Percentiles rank a stretch among this genome's conserved stretches.
Conservation (phyloP, 2,113 vertebrate genomes). For the Leptobrachium ailaonicum region DNA sequence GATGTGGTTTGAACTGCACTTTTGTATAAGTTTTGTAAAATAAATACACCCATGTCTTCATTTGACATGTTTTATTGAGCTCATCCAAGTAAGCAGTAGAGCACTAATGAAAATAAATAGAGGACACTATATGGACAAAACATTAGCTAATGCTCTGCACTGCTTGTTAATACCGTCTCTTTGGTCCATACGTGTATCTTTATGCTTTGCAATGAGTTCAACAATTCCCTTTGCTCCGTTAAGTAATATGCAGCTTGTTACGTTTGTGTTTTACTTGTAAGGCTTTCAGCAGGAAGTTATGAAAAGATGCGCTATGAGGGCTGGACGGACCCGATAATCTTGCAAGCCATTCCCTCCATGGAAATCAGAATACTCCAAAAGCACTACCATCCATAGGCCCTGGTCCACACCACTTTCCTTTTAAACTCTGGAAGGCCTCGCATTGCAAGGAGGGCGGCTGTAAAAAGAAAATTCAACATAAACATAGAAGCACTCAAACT, state of each 20-base stretch:
- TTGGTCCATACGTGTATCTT: not conserved
- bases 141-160: not conserved
- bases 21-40: not conserved
- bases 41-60: not conserved
- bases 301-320: not conserved
- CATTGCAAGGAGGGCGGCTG: conserved; percentile 80
- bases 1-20: not conserved
- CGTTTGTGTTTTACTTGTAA: not conserved
- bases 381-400: conserved; percentile 83
- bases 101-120: not conserved
- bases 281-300: not conserved
- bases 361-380: not conserved
- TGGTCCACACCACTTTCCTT: conserved; percentile 91
- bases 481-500: not conserved
- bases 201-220: not conserved
- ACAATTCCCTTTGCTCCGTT: not conserved
- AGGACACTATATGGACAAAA: not conserved
- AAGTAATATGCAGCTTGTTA: not conserved
- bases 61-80: not conserved
- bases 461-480: conserved; percentile 48
- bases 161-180: not conserved
- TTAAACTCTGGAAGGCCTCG: conserved; percentile 80
- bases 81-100: not conserved
- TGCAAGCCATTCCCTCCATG: too few species aligned
- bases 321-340: too few species aligned